A percentile compares a stretch with the other conserved stretches of the same genome.
These are phyloP conservation scores for Desmodus rotundus DNA, from an alignment of 2,113 vertebrate genomes.

Conservation along the genomic window DNA sequence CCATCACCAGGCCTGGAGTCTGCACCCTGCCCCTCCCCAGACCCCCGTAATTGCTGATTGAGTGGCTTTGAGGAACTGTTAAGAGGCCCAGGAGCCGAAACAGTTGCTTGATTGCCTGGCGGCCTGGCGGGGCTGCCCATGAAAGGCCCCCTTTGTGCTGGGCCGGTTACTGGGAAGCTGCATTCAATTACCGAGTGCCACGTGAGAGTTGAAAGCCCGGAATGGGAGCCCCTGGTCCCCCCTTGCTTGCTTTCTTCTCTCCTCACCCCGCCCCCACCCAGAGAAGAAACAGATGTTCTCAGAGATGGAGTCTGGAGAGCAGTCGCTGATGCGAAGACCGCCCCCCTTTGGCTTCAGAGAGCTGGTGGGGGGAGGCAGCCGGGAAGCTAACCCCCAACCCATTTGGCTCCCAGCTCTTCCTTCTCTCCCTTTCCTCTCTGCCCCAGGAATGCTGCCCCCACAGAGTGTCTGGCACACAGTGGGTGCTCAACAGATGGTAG, in stretches of 20 bases:
- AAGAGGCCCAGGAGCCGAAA: constrained; percentile 69
- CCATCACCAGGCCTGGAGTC: neutral
- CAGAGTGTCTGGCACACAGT: neutral
- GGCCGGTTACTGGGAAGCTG: constrained; percentile 68
- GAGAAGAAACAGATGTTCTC: constrained; percentile 71
- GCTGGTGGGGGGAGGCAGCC: neutral
- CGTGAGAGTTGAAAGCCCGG: neutral
- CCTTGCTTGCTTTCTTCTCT: constrained; percentile 17
- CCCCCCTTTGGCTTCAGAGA: neutral
- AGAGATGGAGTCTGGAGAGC: neutral
- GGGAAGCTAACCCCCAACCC: neutral
- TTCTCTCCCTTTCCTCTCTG: neutral
- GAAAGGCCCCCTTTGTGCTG: constrained; percentile 80
- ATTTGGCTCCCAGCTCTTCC: neutral
- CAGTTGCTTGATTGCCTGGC: constrained; percentile 60
- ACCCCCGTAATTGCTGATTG: constrained; percentile 24
- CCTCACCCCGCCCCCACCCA: constrained; percentile 61
- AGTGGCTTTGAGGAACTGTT: constrained; percentile 77
- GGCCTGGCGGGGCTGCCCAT: constrained; percentile 48
- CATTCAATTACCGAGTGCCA: constrained; percentile 73
- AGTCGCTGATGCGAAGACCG: neutral
- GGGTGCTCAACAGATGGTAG: neutral
- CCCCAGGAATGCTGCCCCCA: neutral
- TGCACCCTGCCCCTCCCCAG: neutral
- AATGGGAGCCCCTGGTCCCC: neutral